Evolutionary conservation across 2,113 vertebrate genomes (phyloP), one percentile per base, ranked within the genome.

Genomic region (Paracanthobrama guichenoti): DNA sequence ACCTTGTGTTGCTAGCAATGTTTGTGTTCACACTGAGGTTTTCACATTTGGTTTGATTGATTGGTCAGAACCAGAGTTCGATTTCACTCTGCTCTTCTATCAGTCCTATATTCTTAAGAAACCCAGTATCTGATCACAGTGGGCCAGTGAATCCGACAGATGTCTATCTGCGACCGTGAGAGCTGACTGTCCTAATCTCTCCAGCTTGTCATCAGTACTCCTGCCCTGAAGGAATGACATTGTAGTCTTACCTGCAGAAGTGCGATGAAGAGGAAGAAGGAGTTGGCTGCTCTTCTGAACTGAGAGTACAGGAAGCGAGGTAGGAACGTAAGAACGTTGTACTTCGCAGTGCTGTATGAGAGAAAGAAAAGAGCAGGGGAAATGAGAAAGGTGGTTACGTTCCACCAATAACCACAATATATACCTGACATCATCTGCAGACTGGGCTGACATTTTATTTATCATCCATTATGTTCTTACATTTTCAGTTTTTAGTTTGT

Each of bases 231-330:
- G 28, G 44, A 62, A 26, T 53, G 16, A 46, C 24, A 66, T 72
- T 6, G 22, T 60, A 82, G 81, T 91, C 96, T 91, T 96, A 99
- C 98, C 97, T 99, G 98, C 91, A 99, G 95, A 89, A 99, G 94
- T 73, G 98, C 97, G 91, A 99, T 99, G 94, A 99, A 99, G 90
- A 99, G 98, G 88, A 99, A 99, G 94, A 99, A 99, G 22, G 97
- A 96, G 89, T 99, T 99, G 89, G 98, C 98, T 78, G 98, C 98
- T 95, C 98, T 96, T 94, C 98, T 96, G 94, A 99, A 99, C 92
- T 99, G 98, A 11, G 97, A 98, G 94, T 99, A 99, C 85, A 99
- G 96, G 93, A 99, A 99, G 71, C 98, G 95, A 77, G 98, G 98
- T 69, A 99, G 95, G 93, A 99, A 99, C 85, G 97, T 99, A 90